These are phyloP conservation scores for Eulemur rubriventer DNA, from an alignment of 2,797 vertebrate genomes.

Conservation along the genomic window DNA sequence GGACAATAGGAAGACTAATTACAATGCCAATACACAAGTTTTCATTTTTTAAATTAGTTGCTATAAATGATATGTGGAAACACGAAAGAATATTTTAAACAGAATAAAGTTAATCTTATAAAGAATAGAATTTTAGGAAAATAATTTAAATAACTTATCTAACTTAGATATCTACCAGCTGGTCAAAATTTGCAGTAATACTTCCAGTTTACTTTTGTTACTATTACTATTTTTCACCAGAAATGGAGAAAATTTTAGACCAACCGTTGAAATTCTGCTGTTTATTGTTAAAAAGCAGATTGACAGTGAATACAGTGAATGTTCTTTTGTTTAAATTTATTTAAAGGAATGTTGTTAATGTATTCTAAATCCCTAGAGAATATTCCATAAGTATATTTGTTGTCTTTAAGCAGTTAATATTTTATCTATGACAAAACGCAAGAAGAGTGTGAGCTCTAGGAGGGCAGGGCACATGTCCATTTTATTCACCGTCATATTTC, in stretches of 20 bases:
- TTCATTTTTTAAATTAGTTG: constrained; percentile 34
- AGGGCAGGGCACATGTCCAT: not conserved
- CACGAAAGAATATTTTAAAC: not conserved
- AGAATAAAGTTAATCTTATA: not conserved
- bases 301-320: not conserved
- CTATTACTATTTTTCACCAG: not conserved
- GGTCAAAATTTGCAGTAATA: not conserved
- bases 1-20: not conserved
- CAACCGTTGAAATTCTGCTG: not conserved
- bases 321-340: not conserved
- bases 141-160: not conserved
- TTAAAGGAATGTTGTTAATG: not conserved
- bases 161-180: not conserved
- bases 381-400: not conserved
- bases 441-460: not conserved
- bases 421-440: not conserved
- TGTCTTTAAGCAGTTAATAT: not conserved
- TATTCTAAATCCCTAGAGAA: not conserved
- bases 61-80: not conserved
- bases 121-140: not conserved
- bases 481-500: not conserved
- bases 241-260: not conserved
- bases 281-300: not conserved
- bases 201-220: not conserved
- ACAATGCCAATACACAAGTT: not conserved